Base-by-base conservation (phyloP, 2,113 vertebrate genomes). In the Holacanthus passer region DNA sequence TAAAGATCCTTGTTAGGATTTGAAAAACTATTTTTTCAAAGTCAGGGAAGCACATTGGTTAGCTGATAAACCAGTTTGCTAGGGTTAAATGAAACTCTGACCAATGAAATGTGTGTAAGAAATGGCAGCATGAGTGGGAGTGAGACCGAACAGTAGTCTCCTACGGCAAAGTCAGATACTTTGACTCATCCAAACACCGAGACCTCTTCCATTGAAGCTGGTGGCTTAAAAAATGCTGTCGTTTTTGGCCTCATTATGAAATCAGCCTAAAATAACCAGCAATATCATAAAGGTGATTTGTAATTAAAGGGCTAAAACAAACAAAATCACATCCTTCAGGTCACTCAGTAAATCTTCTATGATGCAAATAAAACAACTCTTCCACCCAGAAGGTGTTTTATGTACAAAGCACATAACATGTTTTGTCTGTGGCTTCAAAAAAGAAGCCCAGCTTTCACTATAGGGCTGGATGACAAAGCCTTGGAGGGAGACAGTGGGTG, bases 401-500 rank as follows among this genome's bases (percentile, higher is more conserved):
- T 69, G 53, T 14, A 37, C 27, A 67, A 60, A 65, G 31, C 52
- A 55, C 27, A 77, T 31, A 41, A 35, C 20, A 11, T 35, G 39
- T 64, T 66, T 37, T 22, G 27, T 64, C 39, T 7, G 6, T 29
- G 12, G 19, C 37, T 11, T 9, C n/a, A 65, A 45, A 45, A 62
- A 45, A 62, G 63, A 19, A 72, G 56, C 35, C 31, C 66, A 17
- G 60, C 17, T 1, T 83, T 64, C 31, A 66, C 70, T 64, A 47
- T 20, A 70, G 65, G 60, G 58, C 62, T 64, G 65, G 29, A 84
- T 60, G 58, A 73, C 75, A 67, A 69, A 65, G 71, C 69, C 72
- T 79, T 24, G 43, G 29, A 77, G 66, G 62, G 69, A 75, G 62
- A 55, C 35, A 22, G 78, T 62, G 58, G 27, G 29, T 80, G 76